Conservation (phyloP, 2,113 vertebrate genomes). For the Hystrix brachyura region DNA sequence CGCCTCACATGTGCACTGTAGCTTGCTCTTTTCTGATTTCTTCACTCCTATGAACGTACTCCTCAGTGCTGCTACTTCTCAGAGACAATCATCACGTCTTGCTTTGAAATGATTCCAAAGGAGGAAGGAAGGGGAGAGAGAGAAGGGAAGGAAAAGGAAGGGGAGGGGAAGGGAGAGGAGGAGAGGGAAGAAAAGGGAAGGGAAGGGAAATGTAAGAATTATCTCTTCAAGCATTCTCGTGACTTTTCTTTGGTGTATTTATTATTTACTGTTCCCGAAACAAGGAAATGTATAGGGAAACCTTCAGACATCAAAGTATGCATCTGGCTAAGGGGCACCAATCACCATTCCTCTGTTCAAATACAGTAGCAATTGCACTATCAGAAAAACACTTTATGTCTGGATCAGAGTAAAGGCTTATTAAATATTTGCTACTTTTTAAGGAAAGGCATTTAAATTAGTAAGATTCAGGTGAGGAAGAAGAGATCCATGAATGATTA, state of each 20-base stretch:
- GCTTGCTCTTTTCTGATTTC: neutral
- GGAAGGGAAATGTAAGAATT: neutral
- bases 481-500: neutral
- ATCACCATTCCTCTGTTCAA: conserved; percentile 72
- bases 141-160: neutral
- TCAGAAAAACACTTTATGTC: conserved; percentile 77
- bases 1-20: neutral
- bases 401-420: neutral
- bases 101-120: neutral
- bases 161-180: neutral
- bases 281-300: conserved; percentile 54
- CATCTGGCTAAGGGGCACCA: conserved; percentile 53
- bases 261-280: neutral
- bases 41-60: neutral
- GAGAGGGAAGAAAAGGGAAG: neutral
- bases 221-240: neutral
- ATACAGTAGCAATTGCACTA: conserved; percentile 59
- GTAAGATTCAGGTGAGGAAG: neutral
- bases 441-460: neutral
- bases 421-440: neutral
- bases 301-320: conserved; percentile 67
- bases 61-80: neutral
- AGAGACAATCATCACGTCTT: neutral
- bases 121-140: too few relatives aligned
- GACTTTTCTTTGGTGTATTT: conserved; percentile 26